Base-by-base conservation (phyloP, 1,140 invertebrate species). In the Cylas formicarius region DNA sequence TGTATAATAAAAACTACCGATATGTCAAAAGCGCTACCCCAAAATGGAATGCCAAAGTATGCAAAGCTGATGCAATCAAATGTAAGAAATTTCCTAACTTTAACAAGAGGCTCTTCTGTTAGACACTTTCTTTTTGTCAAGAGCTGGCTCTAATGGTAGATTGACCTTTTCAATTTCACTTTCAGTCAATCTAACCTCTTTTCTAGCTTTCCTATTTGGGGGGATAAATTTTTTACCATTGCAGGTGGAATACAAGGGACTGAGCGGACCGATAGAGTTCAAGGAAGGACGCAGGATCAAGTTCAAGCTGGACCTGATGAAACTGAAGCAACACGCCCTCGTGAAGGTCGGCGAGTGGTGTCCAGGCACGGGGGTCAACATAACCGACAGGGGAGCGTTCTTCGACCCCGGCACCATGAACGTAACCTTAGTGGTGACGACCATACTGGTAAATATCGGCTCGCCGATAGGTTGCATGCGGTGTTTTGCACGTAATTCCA, bases 341-440 rank as follows among this genome's bases (percentile, higher is more conserved):
- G 76, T 81, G n/a, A 80, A 90, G 58, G 85, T 91, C 2, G 90
- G 89, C 1, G 77, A 81, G 57, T 94, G 89, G 89, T 81, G 73
- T 13, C 78, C 84, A 0, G 72, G 72, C 1, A 67, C 63, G 1
- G 82, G 85, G 1, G 75, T 94, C 13, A 85, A 86, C 60, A 78
- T 94, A 32, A 89, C 87, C 0, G 86, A 91, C 62, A 75, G 80
- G 0, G 79, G 78, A 0, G 86, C 86, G 9, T 93, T 92, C 68
- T 88, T 82, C 60, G 83, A 90, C 52, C 82, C 82, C 8, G 79
- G 78, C 9, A 75, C 78, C 1, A 81, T 81, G 10, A 95, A 96
- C 69, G 88, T 91, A 33, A 95, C 90, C 0, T 73, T 97, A 2
- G 76, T 80, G 37, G 84, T 89, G 13, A 91, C 93, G 55, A 95